Conservation (phyloP, 2,113 vertebrate species). For the Litocranius walleri region DNA sequence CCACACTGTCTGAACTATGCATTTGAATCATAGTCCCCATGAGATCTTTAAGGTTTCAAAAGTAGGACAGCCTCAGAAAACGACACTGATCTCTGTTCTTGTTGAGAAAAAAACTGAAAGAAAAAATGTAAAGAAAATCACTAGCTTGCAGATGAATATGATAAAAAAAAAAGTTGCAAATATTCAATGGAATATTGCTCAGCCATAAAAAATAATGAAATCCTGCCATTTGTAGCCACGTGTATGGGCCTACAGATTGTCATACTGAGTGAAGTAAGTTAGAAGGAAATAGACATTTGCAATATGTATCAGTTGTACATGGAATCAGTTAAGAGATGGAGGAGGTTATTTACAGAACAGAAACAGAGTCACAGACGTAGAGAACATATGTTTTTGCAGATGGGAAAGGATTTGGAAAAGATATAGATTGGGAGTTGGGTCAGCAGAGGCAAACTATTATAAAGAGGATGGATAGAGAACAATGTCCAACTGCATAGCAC, state of each 20-base stretch:
- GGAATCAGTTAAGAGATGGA: neutral
- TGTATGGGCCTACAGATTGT: accelerated
- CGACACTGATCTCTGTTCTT: accelerated
- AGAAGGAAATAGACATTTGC: neutral
- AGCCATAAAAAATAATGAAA: accelerated
- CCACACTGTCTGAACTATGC: neutral
- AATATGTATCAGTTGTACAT: neutral
- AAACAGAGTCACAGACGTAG: accelerated
- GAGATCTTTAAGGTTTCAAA: neutral
- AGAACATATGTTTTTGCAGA: neutral
- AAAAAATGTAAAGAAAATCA: neutral
- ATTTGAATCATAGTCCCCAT: neutral
- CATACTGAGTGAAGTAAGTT: neutral
- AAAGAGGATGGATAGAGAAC: neutral
- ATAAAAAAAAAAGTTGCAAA: neutral
- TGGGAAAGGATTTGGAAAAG: neutral
- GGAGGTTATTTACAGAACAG: neutral
- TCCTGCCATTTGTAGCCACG: accelerated
- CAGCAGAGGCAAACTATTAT: neutral
- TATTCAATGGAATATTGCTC: neutral
- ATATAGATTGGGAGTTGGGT: neutral
- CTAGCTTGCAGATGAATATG: neutral
- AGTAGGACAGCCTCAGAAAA: neutral
- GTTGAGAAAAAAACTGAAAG: neutral
- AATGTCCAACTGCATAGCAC: neutral